phyloP scores from a whole-genome alignment of 2,113 vertebrate genomes.

The Corynorhinus townsendii region DNA sequence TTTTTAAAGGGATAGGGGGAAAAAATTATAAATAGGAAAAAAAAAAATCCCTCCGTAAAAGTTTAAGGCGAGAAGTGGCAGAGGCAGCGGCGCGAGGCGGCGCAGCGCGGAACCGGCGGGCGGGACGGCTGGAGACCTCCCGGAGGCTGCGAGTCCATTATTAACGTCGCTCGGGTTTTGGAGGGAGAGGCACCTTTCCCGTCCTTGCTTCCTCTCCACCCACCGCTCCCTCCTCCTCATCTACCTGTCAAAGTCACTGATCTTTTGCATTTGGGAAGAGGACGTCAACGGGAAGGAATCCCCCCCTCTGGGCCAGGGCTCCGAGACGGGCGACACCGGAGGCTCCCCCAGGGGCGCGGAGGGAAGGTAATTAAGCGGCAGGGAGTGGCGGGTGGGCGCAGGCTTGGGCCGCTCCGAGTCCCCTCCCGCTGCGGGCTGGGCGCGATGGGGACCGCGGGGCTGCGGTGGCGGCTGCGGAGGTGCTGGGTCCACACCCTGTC shows the following conservation, averaged over 20 bases:
- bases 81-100: conserved; percentile 11
- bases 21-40: not conserved
- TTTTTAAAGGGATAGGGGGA: not conserved
- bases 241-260: conserved; percentile 70
- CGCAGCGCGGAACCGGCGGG: conserved; percentile 37
- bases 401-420: not conserved
- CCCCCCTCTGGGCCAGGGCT: conserved; percentile 34
- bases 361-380: conserved; percentile 57
- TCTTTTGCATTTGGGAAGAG: conserved; percentile 71
- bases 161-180: conserved; percentile 55
- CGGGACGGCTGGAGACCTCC: conserved; percentile 10
- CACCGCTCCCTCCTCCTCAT: conserved; percentile 59
- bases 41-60: conserved; percentile 56
- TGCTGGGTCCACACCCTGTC: not conserved
- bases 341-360: not conserved
- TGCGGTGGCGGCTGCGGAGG: not conserved
- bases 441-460: conserved; percentile 14
- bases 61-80: conserved; percentile 73
- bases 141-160: conserved; percentile 21
- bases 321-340: conserved; percentile 48
- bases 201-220: conserved; percentile 58
- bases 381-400: not conserved
- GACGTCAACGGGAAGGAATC: conserved; percentile 64
- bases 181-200: conserved; percentile 69
- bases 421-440: not conserved